phyloP scores from a whole-genome alignment of 2,797 vertebrate genomes.

The Molossus molossus region DNA sequence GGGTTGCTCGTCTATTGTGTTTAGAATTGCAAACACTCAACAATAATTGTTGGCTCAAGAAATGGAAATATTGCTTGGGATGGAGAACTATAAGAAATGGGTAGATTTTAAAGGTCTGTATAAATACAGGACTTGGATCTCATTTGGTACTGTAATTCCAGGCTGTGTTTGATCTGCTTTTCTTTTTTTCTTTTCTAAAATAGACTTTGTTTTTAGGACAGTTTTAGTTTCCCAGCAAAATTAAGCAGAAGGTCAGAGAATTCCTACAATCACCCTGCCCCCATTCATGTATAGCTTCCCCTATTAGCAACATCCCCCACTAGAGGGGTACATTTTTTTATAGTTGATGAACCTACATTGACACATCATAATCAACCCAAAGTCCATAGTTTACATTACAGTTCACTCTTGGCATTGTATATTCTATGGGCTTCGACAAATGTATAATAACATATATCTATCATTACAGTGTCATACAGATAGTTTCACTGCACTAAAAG shows the following conservation, averaged over 20 bases:
- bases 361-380: background rate
- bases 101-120: background rate
- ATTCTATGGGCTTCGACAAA: too few species aligned
- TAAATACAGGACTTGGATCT: background rate
- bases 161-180: background rate
- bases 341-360: too few species aligned
- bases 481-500: background rate
- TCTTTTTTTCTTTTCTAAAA: background rate
- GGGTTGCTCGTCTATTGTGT: background rate
- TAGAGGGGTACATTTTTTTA: fast-evolving
- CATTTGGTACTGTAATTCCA: background rate
- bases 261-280: too few species aligned
- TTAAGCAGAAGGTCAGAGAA: too few species aligned
- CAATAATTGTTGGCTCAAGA: background rate
- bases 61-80: background rate
- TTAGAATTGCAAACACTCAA: background rate
- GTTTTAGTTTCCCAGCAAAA: too few species aligned
- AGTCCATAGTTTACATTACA: background rate
- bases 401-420: too few species aligned
- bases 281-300: too few species aligned
- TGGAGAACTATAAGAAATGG: background rate
- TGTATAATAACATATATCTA: too few species aligned
- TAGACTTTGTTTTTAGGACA: too few species aligned
- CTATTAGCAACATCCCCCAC: too few species aligned
- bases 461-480: too few species aligned